Base-by-base conservation (phyloP, 2,113 vertebrate genomes). In the Pongo abelii region DNA sequence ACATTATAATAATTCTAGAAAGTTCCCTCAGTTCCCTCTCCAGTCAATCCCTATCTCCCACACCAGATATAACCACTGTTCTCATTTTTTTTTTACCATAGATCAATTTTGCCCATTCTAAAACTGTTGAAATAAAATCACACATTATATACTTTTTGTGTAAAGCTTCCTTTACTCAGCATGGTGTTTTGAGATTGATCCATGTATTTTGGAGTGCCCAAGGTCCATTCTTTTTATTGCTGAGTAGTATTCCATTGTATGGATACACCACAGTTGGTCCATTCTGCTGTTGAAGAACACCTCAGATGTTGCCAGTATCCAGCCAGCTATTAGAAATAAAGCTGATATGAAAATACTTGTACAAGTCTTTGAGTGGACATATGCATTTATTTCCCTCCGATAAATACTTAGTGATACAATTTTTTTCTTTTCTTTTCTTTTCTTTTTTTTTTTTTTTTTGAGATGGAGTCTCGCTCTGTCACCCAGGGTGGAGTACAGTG, bases 21-120 rank as follows among this genome's bases (percentile, higher is more conserved):
- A 88, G 40, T 30, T 38, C 40, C n/a, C 32, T 40, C 25, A 50
- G 27, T 16, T 6, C 16, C 23, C 75, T 16, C 67, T 83, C 23
- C 40, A 77, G 40, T 35, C 57, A 93, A 20, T 70, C 22, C 69
- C 14, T 38, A 78, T 23, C 13, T n/a, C 40, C n/a, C 5, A 20
- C 12, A 61, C 11, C 38, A 93, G 22, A 90, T 67, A 48, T n/a
- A 55, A 78, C 75, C 6, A n/a, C 10, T 64, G 5, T 46, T 81
- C 23, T 52, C 80, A 32, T 40, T 30, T 89, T 88, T 94, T 88
- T 88, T 96, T 94, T n/a, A 67, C n/a, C 32, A 40, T 67, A 32
- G 12, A 46, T 90, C 81, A 64, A 23, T 87, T 96, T 83, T 64
- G 16, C 43, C 48, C 35, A 12, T 78, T 85, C 46, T 91, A 78